A percentile compares a stretch with the other conserved stretches of the same genome.
Evolutionary conservation across 2,113 vertebrate genomes (phyloP).

Genomic region (Apodemus speciosus): DNA sequence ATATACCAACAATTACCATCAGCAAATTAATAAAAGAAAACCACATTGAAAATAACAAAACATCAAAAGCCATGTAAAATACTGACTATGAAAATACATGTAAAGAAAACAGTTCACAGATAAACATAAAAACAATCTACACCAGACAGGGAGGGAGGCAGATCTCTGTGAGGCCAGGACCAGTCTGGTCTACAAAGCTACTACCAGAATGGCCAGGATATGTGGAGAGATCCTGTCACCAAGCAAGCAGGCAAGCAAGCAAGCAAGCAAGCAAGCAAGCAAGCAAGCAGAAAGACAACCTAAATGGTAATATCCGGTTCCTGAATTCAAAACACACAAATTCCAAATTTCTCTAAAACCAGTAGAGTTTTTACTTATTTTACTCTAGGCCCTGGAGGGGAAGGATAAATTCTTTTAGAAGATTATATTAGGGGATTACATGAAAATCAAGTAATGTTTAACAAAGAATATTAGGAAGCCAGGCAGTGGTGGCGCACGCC

Average conservation of each 20-base stretch:
- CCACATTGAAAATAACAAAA: conserved; percentile 40
- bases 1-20: background rate
- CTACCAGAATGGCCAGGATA: background rate
- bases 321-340: conserved; percentile 35
- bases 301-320: background rate
- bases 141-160: background rate
- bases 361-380: background rate
- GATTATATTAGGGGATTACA: background rate
- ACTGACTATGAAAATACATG: background rate
- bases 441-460: background rate
- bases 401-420: background rate
- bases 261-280: background rate
- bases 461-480: conserved; percentile 9
- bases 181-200: background rate
- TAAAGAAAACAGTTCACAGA: conserved; percentile 19
- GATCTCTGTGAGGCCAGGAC: background rate
- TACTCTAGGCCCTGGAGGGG: background rate
- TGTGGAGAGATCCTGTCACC: background rate
- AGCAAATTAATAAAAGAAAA: conserved; percentile 47
- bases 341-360: background rate
- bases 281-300: background rate
- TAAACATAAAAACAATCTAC: conserved; percentile 23
- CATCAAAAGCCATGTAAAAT: conserved; percentile 1
- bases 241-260: too few species aligned
- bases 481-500: too few species aligned